These are phyloP conservation scores for Heteromurus nitidus DNA, from an alignment of 2,888 invertebrate genomes.

Conservation along the genomic window DNA sequence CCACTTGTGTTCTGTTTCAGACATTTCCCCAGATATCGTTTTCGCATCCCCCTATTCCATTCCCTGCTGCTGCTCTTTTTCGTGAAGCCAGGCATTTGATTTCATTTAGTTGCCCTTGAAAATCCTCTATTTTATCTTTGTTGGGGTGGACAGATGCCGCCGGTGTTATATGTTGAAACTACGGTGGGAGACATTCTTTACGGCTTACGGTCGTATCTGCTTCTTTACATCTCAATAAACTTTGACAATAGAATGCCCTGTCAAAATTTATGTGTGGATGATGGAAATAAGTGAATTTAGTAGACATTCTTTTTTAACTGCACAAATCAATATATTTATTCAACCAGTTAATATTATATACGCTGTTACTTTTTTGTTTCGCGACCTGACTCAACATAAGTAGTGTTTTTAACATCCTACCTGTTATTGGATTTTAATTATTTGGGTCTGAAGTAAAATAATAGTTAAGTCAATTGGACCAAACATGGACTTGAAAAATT, in stretches of 20 bases:
- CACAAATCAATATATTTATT: too few relatives aligned
- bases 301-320: not conserved
- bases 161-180: not conserved
- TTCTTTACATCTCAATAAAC: constrained; percentile 13
- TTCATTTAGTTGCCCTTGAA: constrained; percentile 34
- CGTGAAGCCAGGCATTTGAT: constrained; percentile 44
- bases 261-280: not conserved
- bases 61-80: constrained; percentile 1
- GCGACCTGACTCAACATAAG: too few relatives aligned
- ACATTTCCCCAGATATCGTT: not conserved
- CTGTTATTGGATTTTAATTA: too few relatives aligned
- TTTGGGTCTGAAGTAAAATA: too few relatives aligned
- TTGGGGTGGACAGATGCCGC: constrained; percentile 1
- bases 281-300: not conserved
- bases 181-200: constrained; percentile 12
- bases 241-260: not conserved
- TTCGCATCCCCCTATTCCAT: not conserved
- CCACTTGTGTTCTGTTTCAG: constrained; percentile 16
- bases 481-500: too few relatives aligned
- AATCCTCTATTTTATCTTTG: constrained; percentile 16
- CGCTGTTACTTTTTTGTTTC: too few relatives aligned
- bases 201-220: constrained; percentile 1
- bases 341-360: too few relatives aligned
- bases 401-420: too few relatives aligned
- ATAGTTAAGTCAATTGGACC: too few relatives aligned